Evolutionary conservation across 2,888 invertebrate species (phyloP).

Genomic region (Drosophila koepferae): DNA sequence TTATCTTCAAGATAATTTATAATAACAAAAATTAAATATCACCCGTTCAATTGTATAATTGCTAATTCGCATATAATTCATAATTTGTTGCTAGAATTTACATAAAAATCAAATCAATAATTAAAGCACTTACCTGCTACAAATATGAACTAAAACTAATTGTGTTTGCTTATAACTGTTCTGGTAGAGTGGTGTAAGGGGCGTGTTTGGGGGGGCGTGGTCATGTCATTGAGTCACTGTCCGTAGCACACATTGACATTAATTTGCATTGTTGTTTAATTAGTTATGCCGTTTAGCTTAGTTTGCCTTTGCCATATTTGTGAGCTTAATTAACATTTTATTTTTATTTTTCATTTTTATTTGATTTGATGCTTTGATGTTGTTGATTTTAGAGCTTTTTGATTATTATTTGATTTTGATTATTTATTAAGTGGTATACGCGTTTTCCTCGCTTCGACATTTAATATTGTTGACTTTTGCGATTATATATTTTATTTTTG

Average conservation of each 20-base stretch:
- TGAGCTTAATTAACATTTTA: constrained; percentile 49
- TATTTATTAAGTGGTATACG: constrained; percentile 46
- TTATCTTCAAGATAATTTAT: constrained; percentile 53
- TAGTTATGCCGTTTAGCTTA: constrained; percentile 40
- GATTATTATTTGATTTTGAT: constrained; percentile 53
- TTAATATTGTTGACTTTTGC: constrained; percentile 24
- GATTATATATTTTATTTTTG: constrained; percentile 42
- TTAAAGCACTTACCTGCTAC: constrained; percentile 67
- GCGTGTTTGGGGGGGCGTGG: neutral
- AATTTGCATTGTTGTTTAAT: constrained; percentile 53
- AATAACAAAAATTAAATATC: constrained; percentile 72
- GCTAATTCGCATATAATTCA: constrained; percentile 58
- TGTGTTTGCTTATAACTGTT: neutral
- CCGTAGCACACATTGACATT: constrained; percentile 36
- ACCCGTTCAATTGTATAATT: constrained; percentile 69
- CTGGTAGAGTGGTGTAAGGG: neutral
- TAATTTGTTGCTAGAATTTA: constrained; percentile 43
- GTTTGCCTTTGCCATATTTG: constrained; percentile 39
- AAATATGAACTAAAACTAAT: constrained; percentile 34
- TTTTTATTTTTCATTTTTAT: constrained; percentile 43
- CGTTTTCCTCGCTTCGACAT: neutral
- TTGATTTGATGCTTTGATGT: constrained; percentile 18
- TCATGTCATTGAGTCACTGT: constrained; percentile 41
- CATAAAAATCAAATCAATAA: constrained; percentile 28
- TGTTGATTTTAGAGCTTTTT: constrained; percentile 24